These are phyloP conservation scores for Ctenomys sociabilis DNA, from an alignment of 2,113 vertebrate species.

Conservation along the genomic window DNA sequence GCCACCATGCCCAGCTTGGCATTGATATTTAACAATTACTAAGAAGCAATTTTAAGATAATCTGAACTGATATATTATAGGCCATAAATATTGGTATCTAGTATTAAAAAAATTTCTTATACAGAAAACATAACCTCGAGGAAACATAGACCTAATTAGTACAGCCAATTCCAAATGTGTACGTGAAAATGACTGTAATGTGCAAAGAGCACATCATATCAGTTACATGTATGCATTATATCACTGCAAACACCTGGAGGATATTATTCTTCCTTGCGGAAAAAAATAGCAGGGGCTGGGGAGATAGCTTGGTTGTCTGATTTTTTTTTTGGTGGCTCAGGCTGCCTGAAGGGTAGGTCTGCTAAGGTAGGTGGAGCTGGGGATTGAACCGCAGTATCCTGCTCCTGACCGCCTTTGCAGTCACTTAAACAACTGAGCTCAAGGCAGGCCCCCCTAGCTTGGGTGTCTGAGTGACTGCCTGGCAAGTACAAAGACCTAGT, in stretches of 20 bases:
- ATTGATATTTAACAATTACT: constrained; percentile 3
- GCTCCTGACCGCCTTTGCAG: no score
- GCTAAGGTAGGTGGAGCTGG: no score
- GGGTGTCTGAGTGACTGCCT: no score
- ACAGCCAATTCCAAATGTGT: background rate
- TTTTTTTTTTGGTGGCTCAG: no score
- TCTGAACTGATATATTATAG: background rate
- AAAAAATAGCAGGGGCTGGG: background rate
- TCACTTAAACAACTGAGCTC: no score
- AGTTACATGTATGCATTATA: no score
- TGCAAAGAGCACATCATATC: no score
- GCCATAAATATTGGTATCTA: background rate
- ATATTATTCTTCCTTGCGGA: background rate
- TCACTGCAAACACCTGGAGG: background rate
- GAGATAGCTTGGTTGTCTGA: no score
- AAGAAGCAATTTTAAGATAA: constrained; percentile 26
- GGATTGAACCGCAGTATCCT: no score
- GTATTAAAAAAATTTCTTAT: background rate
- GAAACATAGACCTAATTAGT: background rate
- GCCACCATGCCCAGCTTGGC: background rate
- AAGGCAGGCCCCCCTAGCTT: no score
- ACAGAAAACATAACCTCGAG: background rate
- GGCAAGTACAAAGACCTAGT: no score
- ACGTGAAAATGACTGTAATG: background rate
- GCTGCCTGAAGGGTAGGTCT: no score